Evolutionary conservation across 1,140 invertebrate species (phyloP).

Genomic region (Lerema accius): DNA sequence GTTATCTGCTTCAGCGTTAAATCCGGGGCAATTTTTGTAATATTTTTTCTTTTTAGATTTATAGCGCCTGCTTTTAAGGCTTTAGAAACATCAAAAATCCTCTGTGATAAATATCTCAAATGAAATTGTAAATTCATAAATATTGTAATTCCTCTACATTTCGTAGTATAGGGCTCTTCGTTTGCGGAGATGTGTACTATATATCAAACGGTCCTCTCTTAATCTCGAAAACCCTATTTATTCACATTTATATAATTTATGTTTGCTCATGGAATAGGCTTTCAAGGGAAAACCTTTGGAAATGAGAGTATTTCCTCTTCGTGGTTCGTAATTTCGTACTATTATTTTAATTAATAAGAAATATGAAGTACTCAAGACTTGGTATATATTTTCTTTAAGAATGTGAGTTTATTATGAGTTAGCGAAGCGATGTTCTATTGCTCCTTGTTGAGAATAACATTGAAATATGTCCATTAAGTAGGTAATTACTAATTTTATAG

Average conservation of each 20-base stretch:
- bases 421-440: no score
- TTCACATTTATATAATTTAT: constrained; percentile 72
- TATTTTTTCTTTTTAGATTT: constrained; percentile 40
- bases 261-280: constrained; percentile 47
- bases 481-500: no score
- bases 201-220: constrained; percentile 53
- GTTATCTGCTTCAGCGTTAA: constrained; percentile 46
- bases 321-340: no score
- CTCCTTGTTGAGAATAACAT: no score
- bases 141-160: constrained; percentile 9
- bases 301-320: constrained; percentile 53
- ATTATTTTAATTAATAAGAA: no score
- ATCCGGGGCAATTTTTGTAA: constrained; percentile 36
- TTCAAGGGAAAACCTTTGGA: constrained; percentile 44
- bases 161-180: constrained; percentile 2
- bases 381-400: no score
- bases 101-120: constrained; percentile 28
- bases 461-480: no score
- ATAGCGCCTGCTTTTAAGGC: constrained; percentile 52
- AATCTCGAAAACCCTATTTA: constrained; percentile 73
- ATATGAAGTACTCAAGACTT: no score
- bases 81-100: constrained; percentile 54
- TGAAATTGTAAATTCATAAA: constrained; percentile 15
- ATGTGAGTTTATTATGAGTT: no score
- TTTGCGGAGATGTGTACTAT: background rate